A percentile compares a stretch with the other conserved stretches of the same genome.
Conservation (phyloP, 2,888 invertebrate species). For the Ophraella communa region DNA sequence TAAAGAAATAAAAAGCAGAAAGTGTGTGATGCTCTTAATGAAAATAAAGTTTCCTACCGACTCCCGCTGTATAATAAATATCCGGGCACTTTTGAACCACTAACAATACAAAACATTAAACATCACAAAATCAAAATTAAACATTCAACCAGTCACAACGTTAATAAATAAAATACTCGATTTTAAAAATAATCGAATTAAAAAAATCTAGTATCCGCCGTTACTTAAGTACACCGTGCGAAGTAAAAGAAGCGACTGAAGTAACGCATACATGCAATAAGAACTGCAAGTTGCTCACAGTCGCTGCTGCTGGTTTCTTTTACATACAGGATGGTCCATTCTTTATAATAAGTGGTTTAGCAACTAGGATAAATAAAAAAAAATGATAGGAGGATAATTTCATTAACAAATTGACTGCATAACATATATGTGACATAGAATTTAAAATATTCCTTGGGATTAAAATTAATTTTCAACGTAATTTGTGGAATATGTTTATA, state of each 20-base stretch:
- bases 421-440: too few species aligned
- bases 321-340: background rate
- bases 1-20: background rate
- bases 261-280: slow-evolving; percentile 23
- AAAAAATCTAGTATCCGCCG: background rate
- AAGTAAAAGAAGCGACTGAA: slow-evolving; percentile 40
- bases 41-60: background rate
- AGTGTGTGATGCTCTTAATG: background rate
- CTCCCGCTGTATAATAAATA: background rate
- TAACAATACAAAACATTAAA: background rate
- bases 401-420: too few species aligned
- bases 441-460: too few species aligned
- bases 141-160: background rate
- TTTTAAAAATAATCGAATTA: too few species aligned
- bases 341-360: too few species aligned
- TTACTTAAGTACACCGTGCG: background rate
- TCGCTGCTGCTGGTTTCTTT: background rate
- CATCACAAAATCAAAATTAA: background rate
- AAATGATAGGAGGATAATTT: too few species aligned
- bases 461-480: too few species aligned
- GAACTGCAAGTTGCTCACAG: background rate
- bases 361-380: too few species aligned
- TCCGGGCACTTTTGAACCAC: background rate
- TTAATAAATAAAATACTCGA: too few species aligned
- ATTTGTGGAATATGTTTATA: too few species aligned